phyloP scores from a whole-genome alignment of 2,797 vertebrate species.

The Hippopotamyrus pictus region DNA sequence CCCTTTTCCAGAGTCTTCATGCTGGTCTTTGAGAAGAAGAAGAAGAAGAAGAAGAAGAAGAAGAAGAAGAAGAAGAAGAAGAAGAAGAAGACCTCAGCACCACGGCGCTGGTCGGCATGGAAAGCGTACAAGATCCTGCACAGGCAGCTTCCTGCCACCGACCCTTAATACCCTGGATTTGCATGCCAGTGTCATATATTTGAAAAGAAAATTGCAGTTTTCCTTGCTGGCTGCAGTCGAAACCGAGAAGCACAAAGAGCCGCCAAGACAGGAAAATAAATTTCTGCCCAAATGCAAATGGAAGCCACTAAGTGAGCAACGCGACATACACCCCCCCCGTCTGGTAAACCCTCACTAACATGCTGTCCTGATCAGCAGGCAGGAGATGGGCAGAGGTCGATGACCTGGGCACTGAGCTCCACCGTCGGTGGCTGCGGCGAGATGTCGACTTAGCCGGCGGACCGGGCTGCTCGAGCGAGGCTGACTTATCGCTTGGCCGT shows the following conservation, averaged over 20 bases:
- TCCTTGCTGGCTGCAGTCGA: not conserved
- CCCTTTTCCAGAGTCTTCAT: not conserved
- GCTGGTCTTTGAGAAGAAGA: not conserved
- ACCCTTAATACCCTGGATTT: conserved; percentile 44
- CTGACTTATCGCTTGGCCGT: not conserved
- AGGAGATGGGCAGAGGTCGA: not conserved
- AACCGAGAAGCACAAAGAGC: not conserved
- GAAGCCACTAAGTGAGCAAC: not conserved
- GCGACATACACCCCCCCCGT: not conserved
- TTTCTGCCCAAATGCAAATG: conserved; percentile 2
- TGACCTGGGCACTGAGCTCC: not conserved
- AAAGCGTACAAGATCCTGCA: conserved; percentile 43
- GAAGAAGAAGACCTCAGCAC: not conserved
- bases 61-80: not conserved
- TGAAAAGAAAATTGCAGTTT: conserved; percentile 18
- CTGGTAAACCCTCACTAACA: not conserved
- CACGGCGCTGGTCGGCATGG: no score
- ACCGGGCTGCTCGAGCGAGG: not conserved
- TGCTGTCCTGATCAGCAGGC: not conserved
- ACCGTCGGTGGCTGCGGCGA: not conserved
- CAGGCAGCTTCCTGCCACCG: conserved; percentile 45
- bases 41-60: not conserved
- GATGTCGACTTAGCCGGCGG: no score
- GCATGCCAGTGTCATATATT: conserved; percentile 19
- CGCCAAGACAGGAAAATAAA: conserved; percentile 6